Percentiles rank a stretch among this genome's conserved stretches.
Conservation (phyloP, 1,140 invertebrate genomes). For the Trachymyrmex cornetzi region DNA sequence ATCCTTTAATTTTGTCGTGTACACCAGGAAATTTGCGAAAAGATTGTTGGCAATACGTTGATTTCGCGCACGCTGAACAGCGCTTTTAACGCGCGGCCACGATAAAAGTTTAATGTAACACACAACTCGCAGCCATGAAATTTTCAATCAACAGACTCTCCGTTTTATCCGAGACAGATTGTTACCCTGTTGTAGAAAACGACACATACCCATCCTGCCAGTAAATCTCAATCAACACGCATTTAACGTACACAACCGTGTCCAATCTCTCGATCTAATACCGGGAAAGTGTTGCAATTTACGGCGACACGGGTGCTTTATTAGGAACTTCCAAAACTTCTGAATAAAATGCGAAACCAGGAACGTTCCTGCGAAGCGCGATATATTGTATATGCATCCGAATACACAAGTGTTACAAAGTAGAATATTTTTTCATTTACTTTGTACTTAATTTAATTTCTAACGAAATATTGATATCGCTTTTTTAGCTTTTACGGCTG, state of each 20-base stretch:
- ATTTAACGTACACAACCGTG: constrained; percentile 45
- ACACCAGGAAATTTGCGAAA: constrained; percentile 1
- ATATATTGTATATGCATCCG: neutral
- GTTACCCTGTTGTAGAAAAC: constrained; percentile 47
- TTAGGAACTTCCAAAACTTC: constrained; percentile 32
- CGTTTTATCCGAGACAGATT: constrained; percentile 57
- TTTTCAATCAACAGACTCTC: constrained; percentile 60
- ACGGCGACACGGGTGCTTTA: constrained; percentile 37
- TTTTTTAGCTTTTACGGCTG: no score
- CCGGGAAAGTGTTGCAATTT: constrained; percentile 49
- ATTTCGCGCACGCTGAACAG: constrained; percentile 23
- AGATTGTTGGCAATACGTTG: constrained; percentile 30
- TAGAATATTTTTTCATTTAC: neutral
- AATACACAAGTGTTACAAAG: neutral
- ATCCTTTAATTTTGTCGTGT: constrained; percentile 14
- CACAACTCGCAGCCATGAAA: constrained; percentile 53
- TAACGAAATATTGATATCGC: neutral
- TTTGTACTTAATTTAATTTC: neutral
- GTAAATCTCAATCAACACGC: constrained; percentile 60
- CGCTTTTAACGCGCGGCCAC: constrained; percentile 43
- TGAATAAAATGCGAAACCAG: constrained; percentile 8
- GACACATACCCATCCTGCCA: neutral
- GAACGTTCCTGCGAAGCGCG: neutral
- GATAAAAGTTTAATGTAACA: constrained; percentile 60
- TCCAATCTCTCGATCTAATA: constrained; percentile 53